These are phyloP conservation scores for Pristionchus fissidentatus DNA, from an alignment of 2,888 invertebrate genomes.

Conservation along the genomic window DNA sequence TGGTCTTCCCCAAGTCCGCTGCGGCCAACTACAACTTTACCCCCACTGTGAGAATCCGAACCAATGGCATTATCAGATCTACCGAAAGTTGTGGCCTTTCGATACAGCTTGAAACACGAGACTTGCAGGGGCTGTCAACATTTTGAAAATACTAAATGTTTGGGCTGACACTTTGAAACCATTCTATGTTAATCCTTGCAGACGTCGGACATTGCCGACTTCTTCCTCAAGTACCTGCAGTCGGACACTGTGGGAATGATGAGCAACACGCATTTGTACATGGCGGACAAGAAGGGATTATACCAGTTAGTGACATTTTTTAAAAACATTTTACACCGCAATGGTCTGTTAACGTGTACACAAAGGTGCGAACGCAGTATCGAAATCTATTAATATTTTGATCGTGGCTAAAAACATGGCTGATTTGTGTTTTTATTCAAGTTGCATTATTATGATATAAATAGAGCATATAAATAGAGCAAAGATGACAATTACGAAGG, in stretches of 20 bases:
- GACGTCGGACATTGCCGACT: slow-evolving; percentile 74
- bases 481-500: too few relatives aligned
- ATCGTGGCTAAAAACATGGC: too few relatives aligned
- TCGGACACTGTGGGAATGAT: slow-evolving; percentile 74
- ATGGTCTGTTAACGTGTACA: too few relatives aligned
- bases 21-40: slow-evolving; percentile 56
- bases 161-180: background rate
- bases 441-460: too few relatives aligned
- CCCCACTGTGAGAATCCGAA: slow-evolving; percentile 53
- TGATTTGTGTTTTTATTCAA: too few relatives aligned
- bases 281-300: slow-evolving; percentile 73
- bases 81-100: background rate
- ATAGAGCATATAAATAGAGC: too few relatives aligned
- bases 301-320: slow-evolving; percentile 59
- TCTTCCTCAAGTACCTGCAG: slow-evolving; percentile 75
- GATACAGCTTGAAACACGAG: background rate
- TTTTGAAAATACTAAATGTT: too few relatives aligned
- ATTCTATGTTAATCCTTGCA: slow-evolving; percentile 46
- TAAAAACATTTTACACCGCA: background rate
- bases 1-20: slow-evolving; percentile 62
- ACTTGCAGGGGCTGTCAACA: background rate
- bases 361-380: too few relatives aligned
- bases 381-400: too few relatives aligned
- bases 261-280: slow-evolving; percentile 74
- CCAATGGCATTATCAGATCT: background rate